These are phyloP conservation scores for Allophyes oxyacanthae DNA, from an alignment of 2,888 invertebrate genomes.

Conservation along the genomic window DNA sequence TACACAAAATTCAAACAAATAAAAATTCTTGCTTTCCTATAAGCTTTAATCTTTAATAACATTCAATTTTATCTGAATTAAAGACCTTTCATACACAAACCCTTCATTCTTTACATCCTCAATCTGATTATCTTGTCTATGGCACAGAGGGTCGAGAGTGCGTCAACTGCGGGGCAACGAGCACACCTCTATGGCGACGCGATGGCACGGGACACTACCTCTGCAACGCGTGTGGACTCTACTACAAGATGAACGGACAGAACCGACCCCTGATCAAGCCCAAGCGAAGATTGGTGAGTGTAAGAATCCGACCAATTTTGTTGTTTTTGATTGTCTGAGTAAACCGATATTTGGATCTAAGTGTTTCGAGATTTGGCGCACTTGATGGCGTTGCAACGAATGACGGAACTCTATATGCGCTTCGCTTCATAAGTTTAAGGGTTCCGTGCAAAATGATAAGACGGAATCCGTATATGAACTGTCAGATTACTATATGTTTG, in stretches of 20 bases:
- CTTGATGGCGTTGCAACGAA: background rate
- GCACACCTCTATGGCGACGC: constrained; percentile 99
- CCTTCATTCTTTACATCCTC: background rate
- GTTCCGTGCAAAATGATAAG: too few species aligned
- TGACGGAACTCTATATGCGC: background rate
- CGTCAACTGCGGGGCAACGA: constrained; percentile 99
- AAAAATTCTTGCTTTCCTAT: background rate
- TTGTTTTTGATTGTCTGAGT: constrained; percentile 58
- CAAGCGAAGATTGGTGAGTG: constrained; percentile 99
- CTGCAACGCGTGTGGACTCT: constrained; percentile 99
- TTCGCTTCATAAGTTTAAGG: too few species aligned
- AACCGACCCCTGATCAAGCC: constrained; percentile 99
- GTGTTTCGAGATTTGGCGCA: too few species aligned
- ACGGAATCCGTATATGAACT: background rate
- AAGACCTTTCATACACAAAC: constrained; percentile 3
- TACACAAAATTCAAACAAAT: background rate
- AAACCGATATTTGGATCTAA: constrained; percentile 31
- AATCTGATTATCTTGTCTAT: constrained; percentile 50
- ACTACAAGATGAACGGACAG: constrained; percentile 99
- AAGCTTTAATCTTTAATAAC: background rate
- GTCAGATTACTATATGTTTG: background rate
- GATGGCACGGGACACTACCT: constrained; percentile 99
- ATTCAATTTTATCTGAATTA: constrained; percentile 24
- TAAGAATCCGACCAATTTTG: constrained; percentile 89
- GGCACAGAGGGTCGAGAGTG: constrained; percentile 98